Conservation (phyloP, 2,797 vertebrate species). For the Parotocinclus haroldoi region DNA sequence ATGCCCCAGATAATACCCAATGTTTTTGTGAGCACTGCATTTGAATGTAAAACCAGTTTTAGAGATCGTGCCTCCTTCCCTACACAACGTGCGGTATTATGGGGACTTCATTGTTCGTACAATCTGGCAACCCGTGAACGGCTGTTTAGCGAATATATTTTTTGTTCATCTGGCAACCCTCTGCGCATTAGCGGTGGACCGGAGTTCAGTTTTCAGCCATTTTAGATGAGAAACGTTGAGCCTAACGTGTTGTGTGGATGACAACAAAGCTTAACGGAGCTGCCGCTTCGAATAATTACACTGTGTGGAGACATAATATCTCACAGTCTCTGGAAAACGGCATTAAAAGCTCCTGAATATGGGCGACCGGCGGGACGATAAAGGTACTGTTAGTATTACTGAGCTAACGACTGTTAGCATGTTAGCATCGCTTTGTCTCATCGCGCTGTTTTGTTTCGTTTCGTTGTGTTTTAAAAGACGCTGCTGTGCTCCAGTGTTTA, state of each 20-base stretch:
- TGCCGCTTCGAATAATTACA: not conserved
- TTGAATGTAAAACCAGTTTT: too few species aligned
- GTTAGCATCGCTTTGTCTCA: slow-evolving; percentile 14
- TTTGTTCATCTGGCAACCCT: slow-evolving; percentile 3
- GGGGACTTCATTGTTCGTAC: too few species aligned
- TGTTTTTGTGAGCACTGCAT: too few species aligned
- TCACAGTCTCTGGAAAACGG: slow-evolving; percentile 13
- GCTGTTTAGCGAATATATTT: too few species aligned
- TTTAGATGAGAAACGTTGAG: slow-evolving; percentile 16
- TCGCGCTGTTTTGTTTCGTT: not conserved
- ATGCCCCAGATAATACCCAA: too few species aligned
- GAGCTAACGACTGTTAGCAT: slow-evolving; percentile 21
- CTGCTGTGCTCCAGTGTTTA: too few species aligned
- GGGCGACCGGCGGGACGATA: slow-evolving; percentile 88
- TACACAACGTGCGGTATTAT: too few species aligned
- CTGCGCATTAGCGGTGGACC: slow-evolving; percentile 6
- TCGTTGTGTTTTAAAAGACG: too few species aligned
- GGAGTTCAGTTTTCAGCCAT: slow-evolving; percentile 29
- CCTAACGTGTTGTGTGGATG: not conserved
- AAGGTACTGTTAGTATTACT: slow-evolving; percentile 64
- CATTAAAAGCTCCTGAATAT: slow-evolving; percentile 62
- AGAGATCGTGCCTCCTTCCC: too few species aligned
- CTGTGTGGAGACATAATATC: slow-evolving; percentile 21
- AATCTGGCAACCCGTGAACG: too few species aligned
- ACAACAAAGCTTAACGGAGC: not conserved